Base-by-base conservation (phyloP, 2,888 invertebrate species). In the Phengaris alcon region DNA sequence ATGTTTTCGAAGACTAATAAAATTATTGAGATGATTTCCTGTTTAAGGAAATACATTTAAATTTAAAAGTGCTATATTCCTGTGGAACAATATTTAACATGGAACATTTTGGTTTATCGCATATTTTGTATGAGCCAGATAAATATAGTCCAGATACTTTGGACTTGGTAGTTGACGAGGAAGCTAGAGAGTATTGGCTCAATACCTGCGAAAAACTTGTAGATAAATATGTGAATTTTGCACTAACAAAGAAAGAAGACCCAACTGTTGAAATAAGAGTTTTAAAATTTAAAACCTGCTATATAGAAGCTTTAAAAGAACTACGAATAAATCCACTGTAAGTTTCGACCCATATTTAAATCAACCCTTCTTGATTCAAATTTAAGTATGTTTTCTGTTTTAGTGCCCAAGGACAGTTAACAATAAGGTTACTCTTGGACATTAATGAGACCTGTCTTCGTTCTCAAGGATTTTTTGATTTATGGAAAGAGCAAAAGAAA, bases 161-260 rank as follows among this genome's bases (percentile, higher is more conserved):
- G 79, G 98, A 99, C 91, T 94, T 99, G 76, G 95, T 97, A 77
- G 95, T 95, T 82, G 98, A 99, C 87, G 94, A 94, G 79, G 97
- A 97, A 85, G 99, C 98, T 13, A 95, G 97, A 86, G 95, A 94
- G 80, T 99, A 99, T 89, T 99, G 99, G 99, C 94, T 99, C 72
- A 95, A 96, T 79, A 98, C 98, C 87, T 97, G 99, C 86, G 97
- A 97, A 86, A 96, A 96, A 80, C 96, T 98, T 82, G 96, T 97
- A 15, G 96, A 96, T 80, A 97, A 97, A 92, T 97, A 97, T 91
- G 96, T 97, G 46, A 94, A 95, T 79, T 96, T 97, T 87, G 99
- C 99, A 1, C 95, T 96, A 74, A 93, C 95, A 73, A 97, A 97
- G 84, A 95, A 96, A 12, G 95, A 96, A 79, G 96, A 96, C 82